These are phyloP conservation scores for Lepilemur ruficaudatus DNA, from an alignment of 2,797 vertebrate species.

Conservation along the genomic window DNA sequence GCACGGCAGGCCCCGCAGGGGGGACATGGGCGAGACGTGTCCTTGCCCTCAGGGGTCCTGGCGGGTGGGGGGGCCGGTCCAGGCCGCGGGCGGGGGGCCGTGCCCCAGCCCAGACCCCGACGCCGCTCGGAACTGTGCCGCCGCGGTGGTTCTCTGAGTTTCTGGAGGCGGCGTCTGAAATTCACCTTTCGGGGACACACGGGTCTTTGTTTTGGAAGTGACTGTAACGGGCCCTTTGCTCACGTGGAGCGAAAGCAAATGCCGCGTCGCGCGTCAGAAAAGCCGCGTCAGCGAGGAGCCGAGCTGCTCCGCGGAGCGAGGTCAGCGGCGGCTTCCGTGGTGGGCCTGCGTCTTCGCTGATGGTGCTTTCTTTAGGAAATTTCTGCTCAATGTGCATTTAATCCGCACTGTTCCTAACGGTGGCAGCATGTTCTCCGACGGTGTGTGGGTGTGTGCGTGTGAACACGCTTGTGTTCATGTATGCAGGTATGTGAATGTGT, in stretches of 20 bases:
- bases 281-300: neutral
- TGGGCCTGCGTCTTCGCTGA: neutral
- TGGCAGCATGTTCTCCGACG: neutral
- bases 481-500: neutral
- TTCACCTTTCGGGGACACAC: neutral
- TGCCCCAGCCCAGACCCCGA: rapidly evolving
- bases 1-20: rapidly evolving
- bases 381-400: constrained; percentile 32
- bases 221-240: constrained; percentile 14
- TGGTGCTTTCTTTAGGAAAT: constrained; percentile 36
- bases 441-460: neutral
- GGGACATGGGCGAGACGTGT: rapidly evolving
- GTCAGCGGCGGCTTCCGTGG: neutral
- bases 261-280: neutral
- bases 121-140: rapidly evolving
- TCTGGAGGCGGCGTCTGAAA: neutral
- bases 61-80: rapidly evolving
- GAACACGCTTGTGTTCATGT: too few relatives aligned
- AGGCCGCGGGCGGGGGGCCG: rapidly evolving
- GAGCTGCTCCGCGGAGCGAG: neutral
- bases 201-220: constrained; percentile 45
- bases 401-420: neutral
- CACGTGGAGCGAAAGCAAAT: constrained; percentile 27
- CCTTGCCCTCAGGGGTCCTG: neutral
- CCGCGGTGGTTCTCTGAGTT: neutral